Conservation (phyloP, 2,113 vertebrate genomes). For the Piaya cayana region DNA sequence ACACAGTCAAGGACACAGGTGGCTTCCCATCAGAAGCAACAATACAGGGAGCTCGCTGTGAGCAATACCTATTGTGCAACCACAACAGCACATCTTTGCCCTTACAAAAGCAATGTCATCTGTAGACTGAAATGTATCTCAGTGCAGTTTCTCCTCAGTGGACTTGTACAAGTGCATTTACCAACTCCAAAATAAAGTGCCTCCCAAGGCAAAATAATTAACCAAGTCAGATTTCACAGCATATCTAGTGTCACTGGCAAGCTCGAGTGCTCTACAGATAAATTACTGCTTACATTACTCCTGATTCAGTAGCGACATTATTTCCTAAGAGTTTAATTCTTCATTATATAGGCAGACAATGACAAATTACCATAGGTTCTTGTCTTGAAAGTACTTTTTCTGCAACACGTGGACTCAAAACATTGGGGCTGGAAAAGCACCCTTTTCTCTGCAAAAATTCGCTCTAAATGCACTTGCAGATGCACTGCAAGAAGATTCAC, state of each 20-base stretch:
- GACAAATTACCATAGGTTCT: not conserved
- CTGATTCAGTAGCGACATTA: not conserved
- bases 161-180: not conserved
- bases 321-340: not conserved
- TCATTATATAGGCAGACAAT: not conserved
- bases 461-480: not conserved
- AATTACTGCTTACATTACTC: not conserved
- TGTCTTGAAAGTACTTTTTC: not conserved
- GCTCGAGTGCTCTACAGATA: not conserved
- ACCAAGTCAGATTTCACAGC: not conserved
- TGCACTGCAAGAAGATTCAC: not conserved
- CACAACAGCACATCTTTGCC: not conserved
- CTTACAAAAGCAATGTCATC: not conserved
- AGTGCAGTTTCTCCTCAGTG: not conserved
- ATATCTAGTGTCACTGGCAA: not conserved
- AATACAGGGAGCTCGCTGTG: accelerated
- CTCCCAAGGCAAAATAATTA: conserved; percentile 22
- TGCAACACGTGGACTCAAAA: not conserved
- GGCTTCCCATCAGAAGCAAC: not conserved
- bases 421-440: not conserved
- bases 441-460: not conserved
- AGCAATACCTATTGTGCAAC: accelerated
- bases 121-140: not conserved
- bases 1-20: not conserved
- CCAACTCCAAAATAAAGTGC: conserved; percentile 6